Conservation (phyloP, 1,140 invertebrate genomes). For the Globodera ellingtonae region DNA sequence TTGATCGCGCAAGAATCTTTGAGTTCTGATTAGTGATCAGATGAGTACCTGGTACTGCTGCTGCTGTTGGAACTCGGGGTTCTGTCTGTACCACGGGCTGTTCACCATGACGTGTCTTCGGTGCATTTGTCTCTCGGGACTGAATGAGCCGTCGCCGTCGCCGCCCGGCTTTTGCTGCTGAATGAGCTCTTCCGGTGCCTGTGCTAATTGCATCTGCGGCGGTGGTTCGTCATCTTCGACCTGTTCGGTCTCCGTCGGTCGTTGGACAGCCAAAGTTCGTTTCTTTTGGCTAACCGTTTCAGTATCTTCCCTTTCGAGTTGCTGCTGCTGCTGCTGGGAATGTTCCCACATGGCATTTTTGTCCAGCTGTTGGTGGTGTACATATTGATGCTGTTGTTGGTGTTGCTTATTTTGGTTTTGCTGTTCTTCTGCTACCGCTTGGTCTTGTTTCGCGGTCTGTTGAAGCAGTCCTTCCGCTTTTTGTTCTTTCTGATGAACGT, state of each 20-base stretch:
- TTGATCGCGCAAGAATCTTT: background rate
- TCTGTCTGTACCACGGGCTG: background rate
- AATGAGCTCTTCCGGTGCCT: constrained; percentile 9
- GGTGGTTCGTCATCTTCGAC: constrained; percentile 15
- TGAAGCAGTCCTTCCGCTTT: background rate
- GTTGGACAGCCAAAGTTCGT: background rate
- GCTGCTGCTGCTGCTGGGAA: constrained; percentile 12
- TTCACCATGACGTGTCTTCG: background rate
- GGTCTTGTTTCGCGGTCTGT: background rate
- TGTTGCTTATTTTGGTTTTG: too few relatives aligned
- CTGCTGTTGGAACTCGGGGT: background rate
- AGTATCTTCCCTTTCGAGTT: background rate
- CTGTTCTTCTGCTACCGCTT: background rate
- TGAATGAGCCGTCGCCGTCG: background rate
- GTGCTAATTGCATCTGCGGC: constrained; percentile 15
- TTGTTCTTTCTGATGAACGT: background rate
- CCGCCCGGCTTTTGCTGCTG: constrained; percentile 8
- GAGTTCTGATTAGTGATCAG: background rate
- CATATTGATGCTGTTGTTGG: background rate
- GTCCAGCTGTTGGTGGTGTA: background rate
- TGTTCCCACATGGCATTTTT: background rate
- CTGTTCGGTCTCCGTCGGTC: background rate
- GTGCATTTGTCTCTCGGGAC: constrained; percentile 6
- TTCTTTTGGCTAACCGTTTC: background rate
- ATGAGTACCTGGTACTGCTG: background rate